Conservation (phyloP, 2,113 vertebrate species). For the Rousettus leschenaultii region DNA sequence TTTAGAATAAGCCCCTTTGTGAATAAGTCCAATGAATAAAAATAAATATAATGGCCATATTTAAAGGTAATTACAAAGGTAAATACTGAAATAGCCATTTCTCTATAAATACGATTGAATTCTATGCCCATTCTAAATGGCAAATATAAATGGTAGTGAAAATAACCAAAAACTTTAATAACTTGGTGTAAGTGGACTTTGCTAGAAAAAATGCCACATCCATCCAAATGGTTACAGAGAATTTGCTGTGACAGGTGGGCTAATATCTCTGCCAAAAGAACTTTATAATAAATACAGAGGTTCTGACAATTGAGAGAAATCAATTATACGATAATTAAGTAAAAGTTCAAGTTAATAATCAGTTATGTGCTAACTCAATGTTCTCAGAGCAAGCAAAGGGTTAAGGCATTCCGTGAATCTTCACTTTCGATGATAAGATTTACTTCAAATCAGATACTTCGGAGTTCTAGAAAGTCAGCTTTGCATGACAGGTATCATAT, state of each 20-base stretch:
- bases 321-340: neutral
- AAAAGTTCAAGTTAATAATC: neutral
- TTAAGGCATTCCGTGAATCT: neutral
- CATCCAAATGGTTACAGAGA: neutral
- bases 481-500: neutral
- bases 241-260: neutral
- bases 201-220: neutral
- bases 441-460: neutral
- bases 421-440: neutral
- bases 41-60: neutral
- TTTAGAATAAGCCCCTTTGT: neutral
- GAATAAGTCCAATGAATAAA: neutral
- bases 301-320: neutral
- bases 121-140: neutral
- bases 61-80: neutral
- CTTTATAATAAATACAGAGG: neutral
- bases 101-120: neutral
- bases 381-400: neutral
- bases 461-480: neutral
- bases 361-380: neutral
- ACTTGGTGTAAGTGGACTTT: neutral
- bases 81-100: neutral
- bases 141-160: slow-evolving; percentile 30
- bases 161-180: neutral
- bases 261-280: neutral